These are phyloP conservation scores for Ferrisia virgata DNA, from an alignment of 2,888 invertebrate genomes.

Conservation along the genomic window DNA sequence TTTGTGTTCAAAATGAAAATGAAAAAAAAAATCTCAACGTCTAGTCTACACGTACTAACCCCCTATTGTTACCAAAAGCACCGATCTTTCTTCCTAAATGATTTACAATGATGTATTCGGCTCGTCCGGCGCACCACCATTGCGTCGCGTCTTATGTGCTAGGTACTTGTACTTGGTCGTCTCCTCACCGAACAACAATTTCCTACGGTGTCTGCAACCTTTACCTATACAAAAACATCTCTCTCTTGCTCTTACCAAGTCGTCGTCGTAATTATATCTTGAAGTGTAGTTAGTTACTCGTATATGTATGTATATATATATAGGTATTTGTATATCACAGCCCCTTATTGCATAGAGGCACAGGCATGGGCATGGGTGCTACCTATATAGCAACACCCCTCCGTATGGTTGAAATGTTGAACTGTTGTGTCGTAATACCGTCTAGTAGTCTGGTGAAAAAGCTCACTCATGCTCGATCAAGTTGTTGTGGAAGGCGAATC, in stretches of 20 bases:
- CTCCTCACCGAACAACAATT: conserved; percentile 28
- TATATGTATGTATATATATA: too few relatives aligned
- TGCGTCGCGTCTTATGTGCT: too few relatives aligned
- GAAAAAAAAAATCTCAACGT: not conserved
- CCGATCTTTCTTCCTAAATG: not conserved
- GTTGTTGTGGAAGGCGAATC: not conserved
- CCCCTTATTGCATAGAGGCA: too few relatives aligned
- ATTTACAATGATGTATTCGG: not conserved
- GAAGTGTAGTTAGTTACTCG: not conserved
- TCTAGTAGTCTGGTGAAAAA: not conserved
- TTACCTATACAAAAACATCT: not conserved
- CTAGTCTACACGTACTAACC: not conserved
- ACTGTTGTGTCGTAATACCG: not conserved
- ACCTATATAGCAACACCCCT: too few relatives aligned
- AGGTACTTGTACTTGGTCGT: not conserved
- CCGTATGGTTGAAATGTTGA: too few relatives aligned
- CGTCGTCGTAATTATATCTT: not conserved
- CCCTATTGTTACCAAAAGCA: not conserved
- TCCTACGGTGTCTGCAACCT: conserved; percentile 38
- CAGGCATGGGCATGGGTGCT: too few relatives aligned
- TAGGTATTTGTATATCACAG: too few relatives aligned
- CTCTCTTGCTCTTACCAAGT: not conserved
- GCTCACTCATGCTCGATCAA: not conserved
- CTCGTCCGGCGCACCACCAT: not conserved
- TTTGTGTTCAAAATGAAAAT: too few relatives aligned